Evolutionary conservation across 2,797 vertebrate genomes (phyloP).

Genomic region (Sorex maritimensis): DNA sequence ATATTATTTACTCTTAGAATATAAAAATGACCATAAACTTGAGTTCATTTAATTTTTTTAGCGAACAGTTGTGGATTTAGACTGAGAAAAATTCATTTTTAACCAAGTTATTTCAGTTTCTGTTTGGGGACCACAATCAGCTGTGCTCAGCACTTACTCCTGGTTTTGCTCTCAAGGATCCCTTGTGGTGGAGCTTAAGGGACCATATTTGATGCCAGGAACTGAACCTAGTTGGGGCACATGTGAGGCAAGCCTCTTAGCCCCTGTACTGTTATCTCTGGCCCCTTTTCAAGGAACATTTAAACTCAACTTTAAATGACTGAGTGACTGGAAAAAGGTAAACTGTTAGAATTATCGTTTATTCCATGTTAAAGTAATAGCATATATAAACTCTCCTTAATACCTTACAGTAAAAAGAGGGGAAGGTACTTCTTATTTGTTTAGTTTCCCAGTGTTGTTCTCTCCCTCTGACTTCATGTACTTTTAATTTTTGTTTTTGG

Average conservation of each 20-base stretch:
- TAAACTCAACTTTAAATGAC: conserved; percentile 55
- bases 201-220: too few species aligned
- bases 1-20: not conserved
- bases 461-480: not conserved
- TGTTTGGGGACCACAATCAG: too few species aligned
- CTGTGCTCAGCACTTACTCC: too few species aligned
- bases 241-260: too few species aligned
- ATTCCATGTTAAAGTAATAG: not conserved
- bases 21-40: not conserved
- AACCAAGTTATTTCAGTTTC: too few species aligned
- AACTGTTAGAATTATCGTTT: conserved; percentile 26
- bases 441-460: conserved; percentile 22
- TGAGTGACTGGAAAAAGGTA: conserved; percentile 56
- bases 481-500: not conserved
- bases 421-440: not conserved
- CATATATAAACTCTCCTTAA: conserved; percentile 27
- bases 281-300: conserved; percentile 19
- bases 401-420: conserved; percentile 14
- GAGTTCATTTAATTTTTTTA: not conserved
- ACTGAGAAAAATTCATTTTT: conserved; percentile 15
- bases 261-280: too few species aligned
- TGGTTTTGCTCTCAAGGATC: too few species aligned
- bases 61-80: conserved; percentile 19
- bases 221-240: too few species aligned
- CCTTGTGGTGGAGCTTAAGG: too few species aligned